Base-by-base conservation (phyloP, 2,888 invertebrate genomes). In the Chironomus tentans region DNA sequence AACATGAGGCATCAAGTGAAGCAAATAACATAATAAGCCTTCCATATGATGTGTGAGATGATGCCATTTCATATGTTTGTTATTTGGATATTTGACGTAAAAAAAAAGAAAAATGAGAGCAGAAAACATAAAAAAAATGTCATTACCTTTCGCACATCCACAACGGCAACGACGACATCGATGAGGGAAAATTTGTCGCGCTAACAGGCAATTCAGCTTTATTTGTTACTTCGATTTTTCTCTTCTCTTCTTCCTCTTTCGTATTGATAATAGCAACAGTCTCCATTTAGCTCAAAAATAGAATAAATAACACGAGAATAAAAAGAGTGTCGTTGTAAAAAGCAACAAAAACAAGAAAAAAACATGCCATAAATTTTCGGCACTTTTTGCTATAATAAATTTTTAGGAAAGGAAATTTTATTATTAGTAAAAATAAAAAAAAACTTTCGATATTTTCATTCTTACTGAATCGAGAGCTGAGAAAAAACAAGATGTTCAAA, bases 21-120 rank as follows among this genome's bases (percentile, higher is more conserved):
- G 21, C 15, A 68, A 68, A 68, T 68, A 68, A 68, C 28, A 68
- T 28, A 68, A 68, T 68, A 68, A 68, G 68, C 68, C 68, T 68
- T 68, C 28, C 68, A 68, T 68, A 68, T 68, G 68, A 68, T 68
- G 68, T 68, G 68, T 38, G 68, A 65, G 65, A 56, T 56, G 65
- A 65, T 65, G 65, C 56, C 56, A 56, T 56, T 56, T 56, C 56
- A 56, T 18, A 56, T 56, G 65, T 65, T 65, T 65, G 24, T 65
- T 65, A 21, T 65, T 65, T 65, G 65, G 13, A 15, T 56, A 15
- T n/a, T 56, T n/a, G 15, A 56, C 56, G 12, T n/a, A n/a, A n/a
- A n/a, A 12, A 3, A 65, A 13, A 21, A 13, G 6, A 21, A 24
- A 24, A 1, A 38, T 1, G 4, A 38, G 38, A 38, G 10, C 2